Percentiles rank a stretch among this genome's conserved stretches.
Conservation (phyloP, 2,888 invertebrate genomes). For the Glomeris marginata region DNA sequence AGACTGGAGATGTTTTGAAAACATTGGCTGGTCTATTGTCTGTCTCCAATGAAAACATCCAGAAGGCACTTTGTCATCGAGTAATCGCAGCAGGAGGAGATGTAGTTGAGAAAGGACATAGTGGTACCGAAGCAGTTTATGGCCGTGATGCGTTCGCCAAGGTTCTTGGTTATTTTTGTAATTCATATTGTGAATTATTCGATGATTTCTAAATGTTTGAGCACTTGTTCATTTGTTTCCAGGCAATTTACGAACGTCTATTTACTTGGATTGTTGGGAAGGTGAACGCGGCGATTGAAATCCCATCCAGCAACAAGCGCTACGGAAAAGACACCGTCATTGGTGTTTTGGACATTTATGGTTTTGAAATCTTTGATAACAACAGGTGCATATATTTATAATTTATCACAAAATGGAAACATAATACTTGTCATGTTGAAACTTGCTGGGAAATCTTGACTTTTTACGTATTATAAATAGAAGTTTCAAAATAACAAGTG, state of each 20-base stretch:
- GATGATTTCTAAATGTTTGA: not conserved
- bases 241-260: conserved; percentile 83
- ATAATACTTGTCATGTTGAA: not conserved
- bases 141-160: conserved; percentile 88
- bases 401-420: not conserved
- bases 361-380: conserved; percentile 93
- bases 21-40: conserved; percentile 44
- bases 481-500: no score
- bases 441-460: no score
- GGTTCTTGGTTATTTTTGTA: conserved; percentile 29
- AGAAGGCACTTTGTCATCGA: conserved; percentile 62
- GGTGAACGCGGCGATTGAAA: conserved; percentile 81
- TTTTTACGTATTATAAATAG: no score
- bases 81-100: conserved; percentile 88
- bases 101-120: conserved; percentile 79
- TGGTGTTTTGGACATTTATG: conserved; percentile 95
- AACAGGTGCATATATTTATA: conserved; percentile 64
- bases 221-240: conserved; percentile 22
- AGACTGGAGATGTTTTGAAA: conserved; percentile 38
- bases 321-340: conserved; percentile 62
- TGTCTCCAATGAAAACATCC: conserved; percentile 50
- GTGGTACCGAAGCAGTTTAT: conserved; percentile 64
- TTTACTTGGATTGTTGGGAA: conserved; percentile 87
- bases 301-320: conserved; percentile 29
- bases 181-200: not conserved